These are phyloP conservation scores for Tachysurus vachellii DNA, from an alignment of 2,113 vertebrate genomes.

Conservation along the genomic window DNA sequence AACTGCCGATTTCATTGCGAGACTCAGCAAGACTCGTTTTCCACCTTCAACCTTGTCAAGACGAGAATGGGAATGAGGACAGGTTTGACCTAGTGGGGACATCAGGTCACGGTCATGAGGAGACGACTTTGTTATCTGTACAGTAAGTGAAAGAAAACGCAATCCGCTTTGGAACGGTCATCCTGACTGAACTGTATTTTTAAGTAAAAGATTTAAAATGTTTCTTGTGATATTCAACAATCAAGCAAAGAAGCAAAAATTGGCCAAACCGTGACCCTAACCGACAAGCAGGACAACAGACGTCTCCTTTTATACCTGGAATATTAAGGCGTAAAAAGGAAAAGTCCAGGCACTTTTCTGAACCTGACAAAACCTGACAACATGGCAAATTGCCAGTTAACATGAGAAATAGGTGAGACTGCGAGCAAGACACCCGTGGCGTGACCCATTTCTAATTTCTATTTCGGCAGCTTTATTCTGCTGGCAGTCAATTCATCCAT, in stretches of 20 bases:
- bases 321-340: not conserved
- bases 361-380: slow-evolving; percentile 26
- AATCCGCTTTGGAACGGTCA: not conserved
- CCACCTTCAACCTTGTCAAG: not conserved
- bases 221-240: not conserved
- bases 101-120: not conserved
- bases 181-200: not conserved
- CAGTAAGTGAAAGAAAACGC: not conserved
- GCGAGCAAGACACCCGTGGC: not conserved
- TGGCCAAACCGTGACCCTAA: not conserved
- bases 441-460: slow-evolving; percentile 33
- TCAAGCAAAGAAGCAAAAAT: not conserved
- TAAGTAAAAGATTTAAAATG: not conserved
- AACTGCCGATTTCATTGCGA: not conserved
- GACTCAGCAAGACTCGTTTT: not conserved
- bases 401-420: slow-evolving; percentile 13
- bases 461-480: slow-evolving; percentile 17
- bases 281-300: not conserved
- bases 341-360: not conserved
- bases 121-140: not conserved
- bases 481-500: slow-evolving; percentile 45
- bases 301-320: not conserved
- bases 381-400: slow-evolving; percentile 22
- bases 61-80: not conserved
- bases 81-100: not conserved